Base-by-base conservation (phyloP, 2,888 invertebrate species). In the Sturmia bella region DNA sequence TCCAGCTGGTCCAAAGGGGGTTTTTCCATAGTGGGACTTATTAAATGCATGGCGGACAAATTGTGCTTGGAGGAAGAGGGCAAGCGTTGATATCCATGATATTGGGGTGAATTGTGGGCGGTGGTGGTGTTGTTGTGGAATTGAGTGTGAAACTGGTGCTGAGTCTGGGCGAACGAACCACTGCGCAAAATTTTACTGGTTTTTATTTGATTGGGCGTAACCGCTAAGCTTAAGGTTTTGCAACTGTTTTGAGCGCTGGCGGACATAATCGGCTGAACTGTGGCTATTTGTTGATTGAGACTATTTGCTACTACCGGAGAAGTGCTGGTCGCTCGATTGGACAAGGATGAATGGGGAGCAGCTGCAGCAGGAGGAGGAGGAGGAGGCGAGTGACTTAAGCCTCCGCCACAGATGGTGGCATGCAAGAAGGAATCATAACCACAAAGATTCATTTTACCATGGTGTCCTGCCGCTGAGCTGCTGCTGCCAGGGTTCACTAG, bases 371-470 rank as follows among this genome's bases (percentile, higher is more conserved):
- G n/a, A n/a, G n/a, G n/a, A n/a, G n/a, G n/a, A n/a, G n/a, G n/a
- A 41, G 84, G 81, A 15, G 84, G 76, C 43, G 75, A 66, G 43
- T 77, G 80, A 73, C 68, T 83, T 63, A 72, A 72, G 32, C 87
- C 88, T 48, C 89, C 88, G 69, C 90, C 88, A 86, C 93, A 94
- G 83, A 94, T 93, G 56, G 93, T 93, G 54, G 94, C 93, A 87
- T 93, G 94, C 74, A 94, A 88, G 87, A 93, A 93, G 75, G 94
- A 92, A 87, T 94, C 94, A 87, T 94, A 94, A 83, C 91, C 91
- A 83, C 92, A 92, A 37, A 91, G 88, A 87, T 92, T 92, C 83
- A 90, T 87, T 88, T 91, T 91, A 78, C 88, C 89, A 85, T 88
- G 88, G 39, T 87, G 92, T 85, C 86, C 87, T 83, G 61, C 37